Evolutionary conservation across 2,888 invertebrate species (phyloP).

Genomic region (Lochmaea capreae): DNA sequence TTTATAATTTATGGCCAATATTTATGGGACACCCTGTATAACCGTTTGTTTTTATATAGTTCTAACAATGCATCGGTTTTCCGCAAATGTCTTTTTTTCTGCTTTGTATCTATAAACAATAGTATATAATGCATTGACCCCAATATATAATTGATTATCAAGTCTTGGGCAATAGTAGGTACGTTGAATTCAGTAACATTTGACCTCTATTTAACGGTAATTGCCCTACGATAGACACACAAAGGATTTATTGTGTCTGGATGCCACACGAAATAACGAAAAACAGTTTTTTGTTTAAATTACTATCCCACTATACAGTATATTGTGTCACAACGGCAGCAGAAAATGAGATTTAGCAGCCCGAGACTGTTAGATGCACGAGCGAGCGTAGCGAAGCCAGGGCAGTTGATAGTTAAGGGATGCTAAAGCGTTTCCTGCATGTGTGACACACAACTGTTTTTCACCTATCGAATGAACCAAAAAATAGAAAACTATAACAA

Average conservation of each 20-base stretch:
- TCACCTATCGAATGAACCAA: too few relatives aligned
- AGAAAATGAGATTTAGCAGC: too few relatives aligned
- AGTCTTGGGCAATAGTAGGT: background rate
- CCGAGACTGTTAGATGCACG: too few relatives aligned
- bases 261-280: background rate
- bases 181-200: constrained; percentile 5
- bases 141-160: background rate
- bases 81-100: background rate
- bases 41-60: too few relatives aligned
- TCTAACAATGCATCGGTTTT: background rate
- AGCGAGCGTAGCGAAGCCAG: too few relatives aligned
- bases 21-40: too few relatives aligned
- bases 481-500: too few relatives aligned
- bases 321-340: too few relatives aligned
- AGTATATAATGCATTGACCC: background rate
- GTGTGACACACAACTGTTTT: too few relatives aligned
- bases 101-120: background rate
- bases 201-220: background rate
- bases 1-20: too few relatives aligned
- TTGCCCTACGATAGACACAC: constrained; percentile 3
- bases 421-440: too few relatives aligned
- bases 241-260: constrained; percentile 10
- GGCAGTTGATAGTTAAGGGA: too few relatives aligned
- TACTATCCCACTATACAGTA: background rate
- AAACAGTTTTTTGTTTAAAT: background rate